phyloP scores from a whole-genome alignment of 2,113 vertebrate species.

The pig (Sus scrofa) region T2T-Sscrofa CM000813.6:104700501-104701000 shows the following conservation, averaged over 20 bases:
- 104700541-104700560: conserved; percentile 59
- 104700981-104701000: conserved; percentile 56
- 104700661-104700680: conserved; percentile 68
- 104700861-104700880: conserved; percentile 57
- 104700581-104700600: conserved; percentile 69
- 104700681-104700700: conserved; percentile 54
- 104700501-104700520: conserved; percentile 15
- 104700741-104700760: conserved; percentile 54
- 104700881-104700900: conserved; percentile 70
- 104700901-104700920: conserved; percentile 66
- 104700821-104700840: conserved; percentile 37
- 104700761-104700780: conserved; percentile 30
- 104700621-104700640: conserved; percentile 51
- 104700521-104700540: neutral
- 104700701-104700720: conserved; percentile 60
- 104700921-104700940: conserved; percentile 70
- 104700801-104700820: conserved; percentile 30
- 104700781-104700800: conserved; percentile 46
- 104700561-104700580: conserved; percentile 55
- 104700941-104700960: conserved; percentile 76
- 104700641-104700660: conserved; percentile 49
- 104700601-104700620: conserved; percentile 33
- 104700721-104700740: conserved; percentile 31
- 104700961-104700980: conserved; percentile 63
- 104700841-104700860: conserved; percentile 40